A percentile compares a stretch with the other conserved stretches of the same genome.
These are phyloP conservation scores for Cygnus atratus DNA, from an alignment of 2,113 vertebrate species.

Conservation along the genomic window DNA sequence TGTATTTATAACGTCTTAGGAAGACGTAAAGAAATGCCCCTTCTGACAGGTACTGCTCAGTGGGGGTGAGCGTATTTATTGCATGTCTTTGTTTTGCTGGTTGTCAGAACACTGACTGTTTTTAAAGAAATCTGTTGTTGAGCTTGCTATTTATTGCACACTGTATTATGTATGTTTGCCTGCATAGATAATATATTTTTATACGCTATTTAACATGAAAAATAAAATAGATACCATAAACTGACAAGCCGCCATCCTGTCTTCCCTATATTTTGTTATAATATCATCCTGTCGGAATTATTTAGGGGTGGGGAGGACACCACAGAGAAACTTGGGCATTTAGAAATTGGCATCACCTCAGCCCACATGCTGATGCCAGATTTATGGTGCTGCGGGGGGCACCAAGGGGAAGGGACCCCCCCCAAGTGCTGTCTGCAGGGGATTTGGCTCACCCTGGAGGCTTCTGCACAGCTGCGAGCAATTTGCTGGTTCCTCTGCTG, in stretches of 20 bases:
- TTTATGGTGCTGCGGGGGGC: not conserved
- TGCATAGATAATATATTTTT: not conserved
- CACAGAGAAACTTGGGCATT: fast-evolving
- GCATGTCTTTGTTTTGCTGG: not conserved
- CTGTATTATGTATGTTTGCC: not conserved
- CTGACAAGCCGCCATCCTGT: not conserved
- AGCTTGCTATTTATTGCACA: slow-evolving; percentile 46
- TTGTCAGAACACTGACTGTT: not conserved
- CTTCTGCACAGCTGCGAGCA: not conserved
- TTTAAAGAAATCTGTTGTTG: slow-evolving; percentile 17
- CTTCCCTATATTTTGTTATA: not conserved
- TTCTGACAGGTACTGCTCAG: not conserved
- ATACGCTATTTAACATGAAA: not conserved
- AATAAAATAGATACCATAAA: not conserved
- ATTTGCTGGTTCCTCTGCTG: not conserved
- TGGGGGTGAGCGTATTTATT: not conserved
- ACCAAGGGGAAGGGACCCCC: not conserved
- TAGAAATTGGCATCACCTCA: not conserved
- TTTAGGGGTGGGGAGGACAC: fast-evolving
- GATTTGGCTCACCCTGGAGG: not conserved
- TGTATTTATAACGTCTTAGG: not conserved
- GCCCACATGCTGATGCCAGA: not conserved
- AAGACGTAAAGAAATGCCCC: not conserved
- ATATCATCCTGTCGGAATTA: not conserved
- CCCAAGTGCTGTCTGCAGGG: not conserved